Base-by-base conservation (phyloP, 1,140 invertebrate species). In the Sinonovacula constricta region DNA sequence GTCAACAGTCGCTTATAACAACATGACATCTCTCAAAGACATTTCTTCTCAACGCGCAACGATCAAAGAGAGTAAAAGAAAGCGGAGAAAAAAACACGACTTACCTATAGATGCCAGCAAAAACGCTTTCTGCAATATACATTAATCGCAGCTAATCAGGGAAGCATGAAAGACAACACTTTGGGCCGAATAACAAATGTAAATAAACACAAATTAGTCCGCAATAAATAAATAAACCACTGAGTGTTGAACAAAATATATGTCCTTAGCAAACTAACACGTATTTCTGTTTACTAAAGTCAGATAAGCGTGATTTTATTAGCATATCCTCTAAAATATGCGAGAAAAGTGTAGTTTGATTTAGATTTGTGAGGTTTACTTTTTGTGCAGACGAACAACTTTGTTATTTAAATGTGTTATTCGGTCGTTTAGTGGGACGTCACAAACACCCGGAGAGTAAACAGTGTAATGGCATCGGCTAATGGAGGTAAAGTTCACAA, bases 141-240 rank as follows among this genome's bases (percentile, higher is more conserved):
- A 76, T 76, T 67, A 49, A 39, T 76, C 60, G 62, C 30, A 39
- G 63, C 33, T 66, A 51, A 51, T 68, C 18, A 68, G 45, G 30
- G 18, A 49, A 66, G 75, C 75, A 59, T 56, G 65, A 78, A 60
- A 78, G 75, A 78, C 75, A 78, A 76, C 72, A 68, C 34, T 49
- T 22, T 14, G n/a, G 36, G 34, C 75, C 75, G 59, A 70, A 78
- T 78, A 56, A 78, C 75, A 69, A 70, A 69, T 69, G 75, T 78
- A 78, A 78, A 78, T 78, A 78, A 78, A 78, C 66, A 78, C 33
- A 78, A 24, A 78, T 78, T 51, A 69, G 15, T 78, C 26, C 75
- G 75, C 75, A 3, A 28, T 22, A 33, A n/a, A n/a, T n/a, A n/a
- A n/a, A n/a, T n/a, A n/a, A n/a, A n/a, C n/a, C n/a, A n/a, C n/a